Conservation (phyloP, 2,797 vertebrate genomes). For the Enteromius argenteus region DNA sequence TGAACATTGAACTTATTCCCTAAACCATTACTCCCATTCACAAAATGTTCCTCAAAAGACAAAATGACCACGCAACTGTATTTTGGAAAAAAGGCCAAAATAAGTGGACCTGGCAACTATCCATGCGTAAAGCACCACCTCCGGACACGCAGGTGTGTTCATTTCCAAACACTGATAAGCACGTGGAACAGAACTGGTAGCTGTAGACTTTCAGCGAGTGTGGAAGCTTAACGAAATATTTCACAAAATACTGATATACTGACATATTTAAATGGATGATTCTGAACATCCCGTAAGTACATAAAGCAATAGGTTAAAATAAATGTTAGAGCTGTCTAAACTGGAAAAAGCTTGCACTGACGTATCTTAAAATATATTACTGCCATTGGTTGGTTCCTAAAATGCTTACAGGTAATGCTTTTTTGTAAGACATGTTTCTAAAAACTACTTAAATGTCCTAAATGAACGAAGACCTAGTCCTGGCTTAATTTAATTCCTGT, state of each 20-base stretch:
- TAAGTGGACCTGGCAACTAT: neutral
- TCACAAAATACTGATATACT: neutral
- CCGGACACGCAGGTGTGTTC: conserved; percentile 40
- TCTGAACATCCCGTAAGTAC: conserved; percentile 52
- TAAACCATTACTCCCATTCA: neutral
- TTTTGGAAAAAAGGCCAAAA: neutral
- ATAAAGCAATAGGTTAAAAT: neutral
- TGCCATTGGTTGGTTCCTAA: no score
- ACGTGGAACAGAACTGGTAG: neutral
- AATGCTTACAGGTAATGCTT: no score
- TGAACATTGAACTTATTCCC: neutral
- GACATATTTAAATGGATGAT: conserved; percentile 46
- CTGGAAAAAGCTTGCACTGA: no score
- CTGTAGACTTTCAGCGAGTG: conserved; percentile 18
- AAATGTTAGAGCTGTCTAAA: no score
- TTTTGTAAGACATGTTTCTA: no score
- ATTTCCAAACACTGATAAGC: conserved; percentile 48
- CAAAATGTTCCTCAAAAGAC: neutral
- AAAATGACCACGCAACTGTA: neutral
- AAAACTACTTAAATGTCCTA: no score
- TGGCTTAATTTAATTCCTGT: no score
- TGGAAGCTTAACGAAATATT: conserved; percentile 16
- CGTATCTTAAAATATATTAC: no score
- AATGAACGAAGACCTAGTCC: no score
- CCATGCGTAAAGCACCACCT: neutral